Evolutionary conservation across 2,113 vertebrate species (phyloP), one percentile per base, ranked within the genome.

Genomic region (Myotis brandtii): DNA sequence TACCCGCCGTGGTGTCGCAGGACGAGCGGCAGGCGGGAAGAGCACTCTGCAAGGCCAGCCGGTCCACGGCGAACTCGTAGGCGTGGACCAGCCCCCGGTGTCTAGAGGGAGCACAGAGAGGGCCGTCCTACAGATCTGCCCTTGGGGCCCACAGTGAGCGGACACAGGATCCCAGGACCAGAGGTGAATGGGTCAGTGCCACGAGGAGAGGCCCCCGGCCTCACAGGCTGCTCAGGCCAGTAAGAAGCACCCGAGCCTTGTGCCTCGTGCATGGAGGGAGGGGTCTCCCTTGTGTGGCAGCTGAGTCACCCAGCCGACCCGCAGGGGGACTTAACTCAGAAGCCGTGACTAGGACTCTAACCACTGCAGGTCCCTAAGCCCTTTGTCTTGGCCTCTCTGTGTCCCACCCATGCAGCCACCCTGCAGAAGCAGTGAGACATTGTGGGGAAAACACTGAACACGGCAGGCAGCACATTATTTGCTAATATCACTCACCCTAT

Each of bases 1-100:
- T 99, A 0, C 99, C 99, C 0, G 97, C 92, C 14, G 97, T 82
- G 84, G 98, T 98, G 0, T 86, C 97, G 75, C 99, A 99, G 97
- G 99, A 97, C 0, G 99, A 99, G 91, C 99, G 99, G 98, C 99
- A 99, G 97, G 99, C 99, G 34, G 99, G 99, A 6, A 99, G 98
- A 16, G 99, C 8, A 16, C 99, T 98, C 30, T 99, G 99, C 18
- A 95, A 98, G 1, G 98, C 97, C 96, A 98, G 27, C 40, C 97
- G 97, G 54, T 99, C 99, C 96, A 98, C 98, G 0, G 99, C 99
- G 97, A 99, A 99, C 88, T 99, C 99, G 0, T 99, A 99, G 87
- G 98, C 99, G 9, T 99, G 98, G 98, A 99, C 99, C 87, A 99
- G 97, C 43, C 99, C 99, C 10, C 99, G 97, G 96, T 99, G 99